Percentiles rank a stretch among this genome's conserved stretches.
Evolutionary conservation across 2,888 invertebrate genomes (phyloP).

Genomic region (Drosophila austrosaltans): DNA sequence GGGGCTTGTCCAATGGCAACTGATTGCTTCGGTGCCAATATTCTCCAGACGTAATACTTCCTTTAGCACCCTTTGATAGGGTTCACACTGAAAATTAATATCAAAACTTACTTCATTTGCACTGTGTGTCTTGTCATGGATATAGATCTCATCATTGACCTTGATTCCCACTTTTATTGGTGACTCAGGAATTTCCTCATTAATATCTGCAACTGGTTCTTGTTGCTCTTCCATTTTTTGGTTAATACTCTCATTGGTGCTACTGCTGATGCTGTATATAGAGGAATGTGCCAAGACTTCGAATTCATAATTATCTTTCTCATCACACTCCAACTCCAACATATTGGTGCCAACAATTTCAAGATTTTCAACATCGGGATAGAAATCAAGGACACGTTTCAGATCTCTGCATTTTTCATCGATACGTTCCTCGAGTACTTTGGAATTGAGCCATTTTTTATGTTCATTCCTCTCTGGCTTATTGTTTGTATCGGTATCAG

Average conservation of each 20-base stretch:
- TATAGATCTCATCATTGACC: conserved; percentile 59
- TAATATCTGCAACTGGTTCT: background rate
- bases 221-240: background rate
- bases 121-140: background rate
- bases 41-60: conserved; percentile 69
- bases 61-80: conserved; percentile 57
- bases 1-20: conserved; percentile 60
- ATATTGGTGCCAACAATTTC: conserved; percentile 62
- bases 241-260: conserved; percentile 12
- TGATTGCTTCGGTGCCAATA: conserved; percentile 60
- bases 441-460: conserved; percentile 65
- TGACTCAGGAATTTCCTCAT: background rate
- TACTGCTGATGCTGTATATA: conserved; percentile 57
- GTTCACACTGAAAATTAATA: conserved; percentile 62
- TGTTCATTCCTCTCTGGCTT: background rate
- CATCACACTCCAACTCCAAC: accelerated
- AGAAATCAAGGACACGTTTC: conserved; percentile 64
- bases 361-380: conserved; percentile 66
- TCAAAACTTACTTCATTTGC: conserved; percentile 26
- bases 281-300: conserved; percentile 27
- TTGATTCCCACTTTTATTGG: conserved; percentile 41
- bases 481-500: background rate
- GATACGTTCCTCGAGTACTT: conserved; percentile 56
- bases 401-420: conserved; percentile 52
- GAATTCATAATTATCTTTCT: conserved; percentile 39